These are phyloP conservation scores for Apogon hyalosoma DNA, from an alignment of 2,797 vertebrate genomes.

Conservation along the genomic window DNA sequence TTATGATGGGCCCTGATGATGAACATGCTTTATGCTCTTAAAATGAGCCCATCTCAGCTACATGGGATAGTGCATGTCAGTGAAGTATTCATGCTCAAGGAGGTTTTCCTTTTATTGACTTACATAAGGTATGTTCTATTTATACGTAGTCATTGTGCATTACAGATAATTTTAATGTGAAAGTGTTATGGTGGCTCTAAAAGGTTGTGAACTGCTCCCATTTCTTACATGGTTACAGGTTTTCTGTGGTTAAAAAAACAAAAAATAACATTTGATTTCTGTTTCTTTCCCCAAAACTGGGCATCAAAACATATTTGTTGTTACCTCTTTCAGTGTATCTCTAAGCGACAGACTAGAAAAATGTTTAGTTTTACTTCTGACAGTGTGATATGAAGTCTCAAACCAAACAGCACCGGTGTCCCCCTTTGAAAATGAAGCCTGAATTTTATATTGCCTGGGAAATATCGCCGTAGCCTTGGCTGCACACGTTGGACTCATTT, in stretches of 20 bases:
- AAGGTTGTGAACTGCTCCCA: neutral
- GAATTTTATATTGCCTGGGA: constrained; percentile 11
- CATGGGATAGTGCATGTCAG: constrained; percentile 3
- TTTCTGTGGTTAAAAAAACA: neutral
- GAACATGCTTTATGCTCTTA: constrained; percentile 40
- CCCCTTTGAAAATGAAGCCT: constrained; percentile 36
- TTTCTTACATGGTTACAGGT: neutral
- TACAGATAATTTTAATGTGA: neutral
- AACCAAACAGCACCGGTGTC: constrained; percentile 20
- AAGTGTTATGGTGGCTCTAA: neutral
- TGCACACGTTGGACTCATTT: constrained; percentile 42
- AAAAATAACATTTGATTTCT: neutral
- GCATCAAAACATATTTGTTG: constrained; percentile 13
- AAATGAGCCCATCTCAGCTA: constrained; percentile 30
- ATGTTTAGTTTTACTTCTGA: constrained; percentile 10
- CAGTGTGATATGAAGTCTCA: neutral
- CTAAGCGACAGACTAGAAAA: neutral
- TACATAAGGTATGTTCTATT: constrained; percentile 31
- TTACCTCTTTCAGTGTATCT: constrained; percentile 11
- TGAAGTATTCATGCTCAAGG: neutral
- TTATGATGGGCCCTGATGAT: constrained; percentile 27
- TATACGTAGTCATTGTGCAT: constrained; percentile 13
- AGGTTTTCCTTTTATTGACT: constrained; percentile 32
- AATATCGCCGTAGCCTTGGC: constrained; percentile 12
- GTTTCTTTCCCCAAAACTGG: neutral